Evolutionary conservation across 2,797 vertebrate species (phyloP), one percentile per base, ranked within the genome.

Genomic region (Acrossocheilus fasciatus): DNA sequence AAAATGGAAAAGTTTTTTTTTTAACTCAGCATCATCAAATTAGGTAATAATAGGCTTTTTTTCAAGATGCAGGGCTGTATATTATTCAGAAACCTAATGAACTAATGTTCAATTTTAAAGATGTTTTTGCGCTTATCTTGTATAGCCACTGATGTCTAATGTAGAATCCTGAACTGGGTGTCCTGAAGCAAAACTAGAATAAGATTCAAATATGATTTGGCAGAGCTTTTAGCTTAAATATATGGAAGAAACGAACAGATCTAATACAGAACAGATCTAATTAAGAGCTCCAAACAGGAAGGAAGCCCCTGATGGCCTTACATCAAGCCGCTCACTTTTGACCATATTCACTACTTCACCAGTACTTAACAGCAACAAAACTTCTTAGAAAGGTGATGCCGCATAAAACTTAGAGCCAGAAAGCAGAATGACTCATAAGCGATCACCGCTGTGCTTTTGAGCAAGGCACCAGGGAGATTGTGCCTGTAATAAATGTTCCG

Each of bases 141-240:
- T 17, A 2, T 68, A 34, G 78, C 26, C 11, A 50, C 17, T 8
- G 62, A 50, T 36, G 59, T 30, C 54, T 17, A 43, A 26, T 43
- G 23, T 30, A 62, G 23, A 43, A 43, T 62, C 1, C 30, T 69
- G 34, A 69, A 69, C 66, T 39, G 34, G 17, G 17, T 50, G 41
- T 80, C 41, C 41, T 20, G 43, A 80, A 64, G 15, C n/a, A 12
- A 43, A 62, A 23, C 69, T 12, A 34, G 52, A 41, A 59, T 41
- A 59, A 59, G 34, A 59, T 78, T 62, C 59, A 6, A 62, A 3
- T 41, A 12, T 66, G 30, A 52, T 68, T 68, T 20, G 30, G 30
- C 62, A 68, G 45, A 3, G 59, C 59, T 68, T 77, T 84, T 77
- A 66, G 83, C 15, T 77, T 76, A 34, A 69, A 68, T 84, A 68